A percentile compares a stretch with the other conserved stretches of the same genome.
Conservation (phyloP, 2,888 invertebrate genomes). For the Falcaria lacertinaria region DNA sequence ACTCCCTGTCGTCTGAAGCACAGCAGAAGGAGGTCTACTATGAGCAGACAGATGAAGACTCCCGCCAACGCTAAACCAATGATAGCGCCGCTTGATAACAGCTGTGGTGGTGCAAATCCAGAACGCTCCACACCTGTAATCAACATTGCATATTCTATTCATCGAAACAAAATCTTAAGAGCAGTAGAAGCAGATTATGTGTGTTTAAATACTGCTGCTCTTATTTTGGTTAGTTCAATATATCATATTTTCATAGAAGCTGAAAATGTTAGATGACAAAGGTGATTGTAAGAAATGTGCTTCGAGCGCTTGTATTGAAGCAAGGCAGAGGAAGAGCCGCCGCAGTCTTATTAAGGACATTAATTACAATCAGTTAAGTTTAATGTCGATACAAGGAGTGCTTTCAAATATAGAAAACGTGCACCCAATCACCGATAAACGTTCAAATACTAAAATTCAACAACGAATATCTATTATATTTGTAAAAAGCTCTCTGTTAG, state of each 20-base stretch:
- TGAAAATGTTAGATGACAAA: slow-evolving; percentile 65
- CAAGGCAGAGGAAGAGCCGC: slow-evolving; percentile 15
- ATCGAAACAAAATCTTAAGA: slow-evolving; percentile 25
- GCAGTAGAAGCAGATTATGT: slow-evolving; percentile 50
- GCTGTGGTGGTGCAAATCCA: slow-evolving; percentile 71
- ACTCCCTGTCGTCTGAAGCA: slow-evolving; percentile 83
- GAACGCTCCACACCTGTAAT: slow-evolving; percentile 68
- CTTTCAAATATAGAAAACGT: slow-evolving; percentile 68
- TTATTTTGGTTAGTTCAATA: slow-evolving; percentile 63
- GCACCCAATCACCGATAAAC: slow-evolving; percentile 71
- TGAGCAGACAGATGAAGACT: slow-evolving; percentile 87
- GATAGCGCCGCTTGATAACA: slow-evolving; percentile 86
- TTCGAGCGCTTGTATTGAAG: slow-evolving; percentile 28
- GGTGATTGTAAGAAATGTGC: slow-evolving; percentile 66
- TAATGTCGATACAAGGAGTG: slow-evolving; percentile 60
- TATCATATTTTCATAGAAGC: slow-evolving; percentile 61
- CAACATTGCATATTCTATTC: slow-evolving; percentile 21
- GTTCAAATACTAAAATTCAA: slow-evolving; percentile 21
- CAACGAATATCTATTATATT: slow-evolving; percentile 22
- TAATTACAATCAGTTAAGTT: slow-evolving; percentile 57
- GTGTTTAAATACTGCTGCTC: slow-evolving; percentile 54
- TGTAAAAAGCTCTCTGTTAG: slow-evolving; percentile 68
- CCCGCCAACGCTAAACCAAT: slow-evolving; percentile 92
- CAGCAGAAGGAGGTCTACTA: slow-evolving; percentile 92
- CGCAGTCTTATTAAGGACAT: slow-evolving; percentile 29